Evolutionary conservation across 2,113 vertebrate species (phyloP).

Genomic region (Merops nubicus): DNA sequence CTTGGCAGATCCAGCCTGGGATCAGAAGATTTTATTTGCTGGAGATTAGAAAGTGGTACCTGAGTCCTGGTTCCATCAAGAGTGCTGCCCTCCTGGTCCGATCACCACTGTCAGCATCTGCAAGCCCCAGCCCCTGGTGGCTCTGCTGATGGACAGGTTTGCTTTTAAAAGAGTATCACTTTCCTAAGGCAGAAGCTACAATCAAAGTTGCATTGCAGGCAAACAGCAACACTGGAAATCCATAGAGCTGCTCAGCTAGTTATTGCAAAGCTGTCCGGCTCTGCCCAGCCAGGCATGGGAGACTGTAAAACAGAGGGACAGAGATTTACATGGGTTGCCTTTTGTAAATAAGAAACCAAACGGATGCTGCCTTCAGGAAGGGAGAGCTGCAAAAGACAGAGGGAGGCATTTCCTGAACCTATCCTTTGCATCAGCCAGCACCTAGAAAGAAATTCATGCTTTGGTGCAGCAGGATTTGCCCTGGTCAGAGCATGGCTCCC

Average conservation of each 20-base stretch:
- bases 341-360: not conserved
- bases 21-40: not conserved
- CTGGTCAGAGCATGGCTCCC: not conserved
- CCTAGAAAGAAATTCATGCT: not conserved
- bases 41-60: not conserved
- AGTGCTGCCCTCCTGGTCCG: not conserved
- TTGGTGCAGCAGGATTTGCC: fast-evolving
- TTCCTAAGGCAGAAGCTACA: not conserved
- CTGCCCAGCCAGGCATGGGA: slow-evolving; percentile 7
- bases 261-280: slow-evolving; percentile 16
- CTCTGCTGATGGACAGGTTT: not conserved
- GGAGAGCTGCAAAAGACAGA: not conserved
- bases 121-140: not conserved
- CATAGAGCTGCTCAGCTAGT: not conserved
- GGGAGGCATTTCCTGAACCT: not conserved
- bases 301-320: not conserved
- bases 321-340: not conserved
- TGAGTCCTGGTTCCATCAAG: not conserved
- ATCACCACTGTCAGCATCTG: not conserved
- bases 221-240: not conserved
- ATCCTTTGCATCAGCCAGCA: not conserved
- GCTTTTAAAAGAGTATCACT: not conserved
- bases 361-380: not conserved
- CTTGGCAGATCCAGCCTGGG: not conserved
- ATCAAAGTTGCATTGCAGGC: not conserved